Percentiles rank a stretch among this genome's conserved stretches.
phyloP scores from a whole-genome alignment of 2,888 invertebrate genomes.

The Tridacna crocea region DNA sequence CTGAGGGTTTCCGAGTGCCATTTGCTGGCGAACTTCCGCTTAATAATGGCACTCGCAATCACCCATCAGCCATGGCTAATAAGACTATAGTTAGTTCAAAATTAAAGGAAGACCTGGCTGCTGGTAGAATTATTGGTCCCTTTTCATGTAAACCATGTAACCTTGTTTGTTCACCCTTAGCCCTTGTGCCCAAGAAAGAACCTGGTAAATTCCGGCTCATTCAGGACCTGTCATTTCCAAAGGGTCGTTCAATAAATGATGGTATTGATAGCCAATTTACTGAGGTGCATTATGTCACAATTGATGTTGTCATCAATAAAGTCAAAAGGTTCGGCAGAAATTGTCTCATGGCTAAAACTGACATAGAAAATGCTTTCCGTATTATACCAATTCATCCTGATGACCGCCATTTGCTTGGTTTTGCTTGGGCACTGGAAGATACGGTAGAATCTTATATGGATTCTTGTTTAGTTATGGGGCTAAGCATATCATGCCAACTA shows the following conservation, averaged over 20 bases:
- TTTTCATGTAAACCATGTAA: not conserved
- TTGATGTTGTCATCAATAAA: conserved; percentile 29
- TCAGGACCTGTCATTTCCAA: conserved; percentile 41
- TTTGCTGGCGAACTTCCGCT: not conserved
- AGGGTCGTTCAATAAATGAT: conserved; percentile 27
- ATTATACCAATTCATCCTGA: conserved; percentile 45
- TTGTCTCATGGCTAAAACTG: conserved; percentile 42
- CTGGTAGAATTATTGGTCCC: conserved; percentile 30
- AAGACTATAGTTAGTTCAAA: not conserved
- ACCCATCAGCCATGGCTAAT: conserved; percentile 28
- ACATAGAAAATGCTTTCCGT: conserved; percentile 46
- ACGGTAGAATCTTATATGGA: not conserved
- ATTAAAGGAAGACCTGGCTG: conserved; percentile 4
- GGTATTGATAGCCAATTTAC: conserved; percentile 24
- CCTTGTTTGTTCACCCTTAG: conserved; percentile 44
- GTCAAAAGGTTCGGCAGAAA: conserved; percentile 31
- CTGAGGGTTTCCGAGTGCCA: conserved; percentile 17
- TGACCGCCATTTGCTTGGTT: conserved; percentile 37
- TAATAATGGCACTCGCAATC: conserved; percentile 2
- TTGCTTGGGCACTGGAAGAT: too few species aligned
- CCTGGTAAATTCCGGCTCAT: conserved; percentile 27
- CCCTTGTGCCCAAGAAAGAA: conserved; percentile 32
- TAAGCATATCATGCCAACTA: too few species aligned
- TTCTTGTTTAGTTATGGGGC: not conserved
- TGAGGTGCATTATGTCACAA: conserved; percentile 32